These are phyloP conservation scores for Mystacides longicornis DNA, from an alignment of 2,888 invertebrate species.

Conservation along the genomic window DNA sequence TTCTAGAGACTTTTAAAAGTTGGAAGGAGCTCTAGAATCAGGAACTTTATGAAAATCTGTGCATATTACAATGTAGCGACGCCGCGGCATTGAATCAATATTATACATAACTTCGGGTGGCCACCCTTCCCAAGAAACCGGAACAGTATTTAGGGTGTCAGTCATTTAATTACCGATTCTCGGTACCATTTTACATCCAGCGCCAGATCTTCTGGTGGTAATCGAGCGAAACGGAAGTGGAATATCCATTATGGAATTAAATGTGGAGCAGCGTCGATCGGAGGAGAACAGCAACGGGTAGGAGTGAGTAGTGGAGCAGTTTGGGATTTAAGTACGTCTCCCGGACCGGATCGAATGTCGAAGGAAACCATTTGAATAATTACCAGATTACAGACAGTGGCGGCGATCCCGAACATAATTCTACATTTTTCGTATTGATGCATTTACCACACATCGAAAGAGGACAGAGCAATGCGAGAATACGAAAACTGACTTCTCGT, in stretches of 20 bases:
- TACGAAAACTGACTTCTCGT: too few relatives aligned
- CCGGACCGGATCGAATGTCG: conserved; percentile 23
- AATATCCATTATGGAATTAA: conserved; percentile 27
- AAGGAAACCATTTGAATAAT: conserved; percentile 16
- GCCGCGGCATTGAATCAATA: too few relatives aligned
- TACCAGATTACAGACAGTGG: neutral
- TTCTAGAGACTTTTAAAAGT: too few relatives aligned
- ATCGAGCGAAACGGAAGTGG: conserved; percentile 26
- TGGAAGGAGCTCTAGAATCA: too few relatives aligned
- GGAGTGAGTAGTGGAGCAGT: neutral
- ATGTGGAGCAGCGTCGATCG: conserved; percentile 23
- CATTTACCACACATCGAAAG: too few relatives aligned
- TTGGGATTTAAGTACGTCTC: conserved; percentile 15
- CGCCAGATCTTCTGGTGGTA: conserved; percentile 12
- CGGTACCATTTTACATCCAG: conserved; percentile 13
- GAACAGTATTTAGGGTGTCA: conserved; percentile 20
- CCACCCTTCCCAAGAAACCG: conserved; percentile 1
- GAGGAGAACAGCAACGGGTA: conserved; percentile 2
- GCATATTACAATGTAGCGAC: too few relatives aligned
- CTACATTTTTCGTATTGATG: too few relatives aligned
- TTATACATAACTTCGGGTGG: too few relatives aligned
- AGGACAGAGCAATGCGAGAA: too few relatives aligned
- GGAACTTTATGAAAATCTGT: too few relatives aligned
- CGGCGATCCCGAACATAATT: too few relatives aligned
- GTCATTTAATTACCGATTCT: conserved; percentile 26